phyloP scores from a whole-genome alignment of 1,140 invertebrate genomes.

The Megalonaias nervosa region DNA sequence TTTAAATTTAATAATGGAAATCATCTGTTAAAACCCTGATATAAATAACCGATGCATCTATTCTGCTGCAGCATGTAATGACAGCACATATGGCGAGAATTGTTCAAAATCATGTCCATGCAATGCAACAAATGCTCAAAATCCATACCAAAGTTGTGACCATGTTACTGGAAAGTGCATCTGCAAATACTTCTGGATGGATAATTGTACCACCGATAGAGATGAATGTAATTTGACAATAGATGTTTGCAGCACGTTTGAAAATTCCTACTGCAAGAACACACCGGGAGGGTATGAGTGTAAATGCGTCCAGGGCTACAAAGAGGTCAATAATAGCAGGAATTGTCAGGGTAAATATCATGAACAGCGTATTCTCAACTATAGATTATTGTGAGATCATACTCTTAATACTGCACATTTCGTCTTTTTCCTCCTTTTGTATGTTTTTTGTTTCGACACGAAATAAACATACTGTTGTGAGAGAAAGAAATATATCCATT shows the following conservation, averaged over 20 bases:
- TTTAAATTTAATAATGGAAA: no score
- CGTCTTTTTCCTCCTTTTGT: no score
- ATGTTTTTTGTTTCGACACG: no score
- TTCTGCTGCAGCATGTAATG: constrained; percentile 5
- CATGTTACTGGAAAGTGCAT: constrained; percentile 22
- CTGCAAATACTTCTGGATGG: constrained; percentile 14
- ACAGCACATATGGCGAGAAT: constrained; percentile 14
- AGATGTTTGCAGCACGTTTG: background rate
- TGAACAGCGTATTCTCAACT: no score
- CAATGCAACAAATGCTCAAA: constrained; percentile 4
- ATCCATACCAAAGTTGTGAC: constrained; percentile 22
- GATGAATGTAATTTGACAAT: constrained; percentile 21
- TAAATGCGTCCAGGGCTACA: constrained; percentile 17
- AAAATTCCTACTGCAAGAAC: constrained; percentile 21
- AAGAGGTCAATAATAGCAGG: background rate
- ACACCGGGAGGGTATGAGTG: constrained; percentile 22
- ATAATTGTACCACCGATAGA: constrained; percentile 22
- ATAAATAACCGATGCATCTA: background rate
- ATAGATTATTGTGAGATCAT: no score
- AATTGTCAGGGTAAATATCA: constrained; percentile 10
- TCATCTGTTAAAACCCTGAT: no score
- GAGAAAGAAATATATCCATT: no score
- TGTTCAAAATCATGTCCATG: constrained; percentile 22
- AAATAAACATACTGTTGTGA: no score
- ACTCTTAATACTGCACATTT: no score